Evolutionary conservation across 1,140 invertebrate species (phyloP).

Genomic region (Helicoverpa armigera): DNA sequence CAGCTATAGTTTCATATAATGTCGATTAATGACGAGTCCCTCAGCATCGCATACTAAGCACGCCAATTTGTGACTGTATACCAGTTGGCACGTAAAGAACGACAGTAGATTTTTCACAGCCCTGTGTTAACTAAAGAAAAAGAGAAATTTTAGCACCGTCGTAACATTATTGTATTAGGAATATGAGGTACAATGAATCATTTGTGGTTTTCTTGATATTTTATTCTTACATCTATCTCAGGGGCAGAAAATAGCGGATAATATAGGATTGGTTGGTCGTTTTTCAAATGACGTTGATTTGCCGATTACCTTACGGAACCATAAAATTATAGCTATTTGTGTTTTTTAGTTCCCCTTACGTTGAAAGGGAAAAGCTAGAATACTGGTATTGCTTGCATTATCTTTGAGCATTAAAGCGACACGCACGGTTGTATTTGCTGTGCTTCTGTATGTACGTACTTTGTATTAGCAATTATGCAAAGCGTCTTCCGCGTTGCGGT

Average conservation of each 20-base stretch:
- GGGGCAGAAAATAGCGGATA: too few relatives aligned
- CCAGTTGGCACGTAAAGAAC: conserved; percentile 4
- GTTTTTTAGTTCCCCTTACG: too few relatives aligned
- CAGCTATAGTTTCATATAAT: background rate
- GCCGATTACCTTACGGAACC: too few relatives aligned
- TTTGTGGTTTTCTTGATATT: too few relatives aligned
- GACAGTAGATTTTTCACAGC: conserved; percentile 8
- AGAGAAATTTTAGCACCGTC: too few relatives aligned
- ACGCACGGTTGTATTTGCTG: conserved; percentile 31
- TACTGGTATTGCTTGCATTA: background rate
- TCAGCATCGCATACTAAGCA: conserved; percentile 17
- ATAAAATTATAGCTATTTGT: too few relatives aligned
- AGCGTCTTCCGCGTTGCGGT: conserved; percentile 79
- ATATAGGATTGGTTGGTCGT: too few relatives aligned
- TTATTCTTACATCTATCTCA: too few relatives aligned
- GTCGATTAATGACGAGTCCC: conserved; percentile 14
- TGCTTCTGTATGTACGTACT: conserved; percentile 66
- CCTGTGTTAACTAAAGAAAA: background rate
- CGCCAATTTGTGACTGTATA: background rate
- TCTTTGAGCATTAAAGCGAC: conserved; percentile 29
- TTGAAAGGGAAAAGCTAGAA: too few relatives aligned
- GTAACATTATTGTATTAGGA: too few relatives aligned
- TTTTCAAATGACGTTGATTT: too few relatives aligned
- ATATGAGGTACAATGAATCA: too few relatives aligned
- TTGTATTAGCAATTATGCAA: conserved; percentile 85